Evolutionary conservation across 23 tunicate species (phyloP).

Genomic region (Halocynthia roretzi): DNA sequence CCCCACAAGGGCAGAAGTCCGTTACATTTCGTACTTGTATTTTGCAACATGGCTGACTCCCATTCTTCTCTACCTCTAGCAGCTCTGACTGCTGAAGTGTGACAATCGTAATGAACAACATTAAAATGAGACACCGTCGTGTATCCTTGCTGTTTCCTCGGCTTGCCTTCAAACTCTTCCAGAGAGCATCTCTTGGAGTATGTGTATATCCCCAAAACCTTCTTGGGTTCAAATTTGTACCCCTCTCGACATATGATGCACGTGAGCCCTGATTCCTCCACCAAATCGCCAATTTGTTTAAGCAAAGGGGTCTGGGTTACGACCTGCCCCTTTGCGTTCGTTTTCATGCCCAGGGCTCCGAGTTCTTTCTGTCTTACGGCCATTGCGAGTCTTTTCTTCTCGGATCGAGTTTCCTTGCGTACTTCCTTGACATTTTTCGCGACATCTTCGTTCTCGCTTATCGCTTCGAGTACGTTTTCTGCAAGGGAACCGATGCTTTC

Average conservation of each 20-base stretch:
- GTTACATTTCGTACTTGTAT: slow-evolving; percentile 89
- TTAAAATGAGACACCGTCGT: slow-evolving; percentile 94
- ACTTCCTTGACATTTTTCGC: slow-evolving; percentile 59
- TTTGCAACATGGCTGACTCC: slow-evolving; percentile 95
- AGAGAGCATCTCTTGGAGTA: slow-evolving; percentile 70
- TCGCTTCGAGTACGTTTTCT: slow-evolving; percentile 82
- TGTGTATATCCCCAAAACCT: slow-evolving; percentile 84
- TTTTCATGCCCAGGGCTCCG: slow-evolving; percentile 82
- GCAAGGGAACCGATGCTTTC: slow-evolving; percentile 75
- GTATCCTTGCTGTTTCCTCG: slow-evolving; percentile 85
- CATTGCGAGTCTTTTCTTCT: slow-evolving; percentile 87
- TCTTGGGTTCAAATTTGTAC: slow-evolving; percentile 95
- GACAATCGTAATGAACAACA: slow-evolving; percentile 94
- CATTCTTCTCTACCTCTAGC: slow-evolving; percentile 94
- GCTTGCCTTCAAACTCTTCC: slow-evolving; percentile 77
- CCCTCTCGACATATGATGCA: slow-evolving; percentile 98
- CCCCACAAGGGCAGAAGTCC: slow-evolving; percentile 98
- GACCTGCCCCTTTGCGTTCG: slow-evolving; percentile 90
- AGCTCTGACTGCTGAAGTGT: slow-evolving; percentile 83
- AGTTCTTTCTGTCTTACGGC: slow-evolving; percentile 80
- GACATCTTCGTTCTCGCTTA: slow-evolving; percentile 71
- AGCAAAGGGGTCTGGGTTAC: slow-evolving; percentile 61
- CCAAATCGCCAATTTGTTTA: slow-evolving; percentile 70
- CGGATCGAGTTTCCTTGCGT: slow-evolving; percentile 66
- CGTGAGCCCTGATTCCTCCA: slow-evolving; percentile 84